Percentiles rank a stretch among this genome's conserved stretches.
These are phyloP conservation scores for Herpetotheres cachinnans DNA, from an alignment of 2,113 vertebrate species.

Conservation along the genomic window DNA sequence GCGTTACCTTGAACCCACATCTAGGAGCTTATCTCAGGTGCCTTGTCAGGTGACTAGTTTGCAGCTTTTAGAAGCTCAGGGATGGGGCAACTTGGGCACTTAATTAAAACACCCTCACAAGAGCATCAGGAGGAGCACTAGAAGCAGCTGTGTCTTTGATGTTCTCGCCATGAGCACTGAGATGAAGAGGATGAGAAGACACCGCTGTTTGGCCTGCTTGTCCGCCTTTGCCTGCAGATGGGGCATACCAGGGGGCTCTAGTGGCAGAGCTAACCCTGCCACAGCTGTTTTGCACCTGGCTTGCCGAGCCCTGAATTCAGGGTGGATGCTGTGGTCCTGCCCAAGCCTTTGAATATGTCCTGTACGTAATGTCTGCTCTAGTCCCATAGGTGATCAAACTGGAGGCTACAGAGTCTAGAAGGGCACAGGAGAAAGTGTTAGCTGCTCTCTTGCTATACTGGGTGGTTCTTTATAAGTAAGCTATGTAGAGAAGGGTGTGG, in stretches of 20 bases:
- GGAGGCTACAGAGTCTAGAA: background rate
- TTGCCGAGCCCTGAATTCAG: background rate
- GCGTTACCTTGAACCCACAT: background rate
- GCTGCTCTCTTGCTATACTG: background rate
- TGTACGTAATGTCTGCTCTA: background rate
- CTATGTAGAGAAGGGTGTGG: background rate
- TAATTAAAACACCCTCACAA: background rate
- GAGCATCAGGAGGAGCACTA: background rate
- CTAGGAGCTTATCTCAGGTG: background rate
- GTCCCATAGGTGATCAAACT: background rate
- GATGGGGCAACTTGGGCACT: background rate
- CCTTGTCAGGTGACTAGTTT: background rate
- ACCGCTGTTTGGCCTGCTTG: background rate
- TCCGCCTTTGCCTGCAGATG: background rate
- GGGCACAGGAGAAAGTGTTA: background rate
- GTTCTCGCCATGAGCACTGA: background rate
- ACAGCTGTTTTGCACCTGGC: background rate
- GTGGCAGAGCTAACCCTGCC: background rate
- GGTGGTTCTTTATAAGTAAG: background rate
- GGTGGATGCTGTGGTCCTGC: background rate
- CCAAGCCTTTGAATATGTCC: background rate
- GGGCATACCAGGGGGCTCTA: background rate
- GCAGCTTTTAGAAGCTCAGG: background rate
- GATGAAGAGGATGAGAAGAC: background rate
- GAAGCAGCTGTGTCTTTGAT: background rate